Evolutionary conservation across 2,888 invertebrate species (phyloP).

Genomic region (Tetragonula carbonaria): DNA sequence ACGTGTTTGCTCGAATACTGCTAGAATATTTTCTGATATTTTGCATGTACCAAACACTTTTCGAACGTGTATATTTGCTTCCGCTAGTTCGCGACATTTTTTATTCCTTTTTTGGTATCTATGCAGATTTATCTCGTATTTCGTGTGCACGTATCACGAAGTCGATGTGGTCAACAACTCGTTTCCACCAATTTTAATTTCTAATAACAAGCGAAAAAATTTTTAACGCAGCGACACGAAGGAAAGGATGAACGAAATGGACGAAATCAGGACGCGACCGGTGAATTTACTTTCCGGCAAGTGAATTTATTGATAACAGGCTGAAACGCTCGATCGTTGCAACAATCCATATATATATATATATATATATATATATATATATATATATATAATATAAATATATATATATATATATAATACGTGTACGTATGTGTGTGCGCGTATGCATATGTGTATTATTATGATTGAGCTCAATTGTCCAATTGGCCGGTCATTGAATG

Average conservation of each 20-base stretch:
- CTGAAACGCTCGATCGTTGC: conserved; percentile 52
- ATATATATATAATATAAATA: too few species aligned
- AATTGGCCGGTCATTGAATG: conserved; percentile 83
- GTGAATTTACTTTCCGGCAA: conserved; percentile 60
- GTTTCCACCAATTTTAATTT: too few species aligned
- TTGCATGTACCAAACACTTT: conserved; percentile 1
- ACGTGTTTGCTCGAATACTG: conserved; percentile 1
- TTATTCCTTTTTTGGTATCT: not conserved
- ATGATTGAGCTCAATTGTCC: conserved; percentile 84
- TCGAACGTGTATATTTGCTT: not conserved
- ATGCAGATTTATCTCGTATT: not conserved
- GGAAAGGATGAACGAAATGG: not conserved
- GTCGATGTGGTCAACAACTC: too few species aligned
- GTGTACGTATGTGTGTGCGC: too few species aligned
- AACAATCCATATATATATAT: conserved; percentile 54
- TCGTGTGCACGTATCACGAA: too few species aligned
- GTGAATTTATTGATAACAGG: conserved; percentile 56
- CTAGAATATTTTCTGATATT: conserved; percentile 13
- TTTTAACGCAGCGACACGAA: not conserved
- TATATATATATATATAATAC: too few species aligned
- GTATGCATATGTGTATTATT: conserved; percentile 69
- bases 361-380: too few species aligned
- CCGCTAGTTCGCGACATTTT: not conserved
- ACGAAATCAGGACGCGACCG: conserved; percentile 25
- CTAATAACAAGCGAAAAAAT: not conserved